Evolutionary conservation across 1,140 invertebrate species (phyloP).

Genomic region (Calephelis nemesis): DNA sequence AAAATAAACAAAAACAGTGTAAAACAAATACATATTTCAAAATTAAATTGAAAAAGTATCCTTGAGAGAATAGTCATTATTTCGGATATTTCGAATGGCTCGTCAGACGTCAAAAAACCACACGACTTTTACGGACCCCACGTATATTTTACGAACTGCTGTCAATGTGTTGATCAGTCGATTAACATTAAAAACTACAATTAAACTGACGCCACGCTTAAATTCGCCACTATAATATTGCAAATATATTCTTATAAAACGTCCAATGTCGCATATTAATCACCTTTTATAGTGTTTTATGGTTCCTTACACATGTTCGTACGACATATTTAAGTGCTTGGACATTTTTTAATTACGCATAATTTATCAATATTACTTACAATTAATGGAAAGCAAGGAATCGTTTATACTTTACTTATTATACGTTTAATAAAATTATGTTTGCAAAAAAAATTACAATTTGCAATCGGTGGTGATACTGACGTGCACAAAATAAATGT

Average conservation of each 20-base stretch:
- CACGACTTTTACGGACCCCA: conserved; percentile 67
- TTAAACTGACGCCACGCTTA: conserved; percentile 5
- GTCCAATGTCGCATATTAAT: conserved; percentile 11
- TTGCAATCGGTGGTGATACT: too few relatives aligned
- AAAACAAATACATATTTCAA: too few relatives aligned
- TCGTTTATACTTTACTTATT: not conserved
- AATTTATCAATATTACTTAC: conserved; percentile 15
- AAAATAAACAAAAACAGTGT: too few relatives aligned
- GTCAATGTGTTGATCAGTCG: conserved; percentile 46
- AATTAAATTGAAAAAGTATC: conserved; percentile 2
- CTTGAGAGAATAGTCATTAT: conserved; percentile 55
- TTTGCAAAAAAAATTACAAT: too few relatives aligned
- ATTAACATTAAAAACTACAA: conserved; percentile 17
- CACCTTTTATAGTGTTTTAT: conserved; percentile 12
- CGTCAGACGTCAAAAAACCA: conserved; percentile 66
- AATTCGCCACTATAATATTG: conserved; percentile 3
- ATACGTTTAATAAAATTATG: too few relatives aligned
- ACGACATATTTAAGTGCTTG: not conserved
- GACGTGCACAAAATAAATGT: too few relatives aligned
- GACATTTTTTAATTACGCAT: conserved; percentile 4
- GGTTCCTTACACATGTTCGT: not conserved
- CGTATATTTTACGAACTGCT: conserved; percentile 52
- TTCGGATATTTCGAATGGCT: conserved; percentile 55
- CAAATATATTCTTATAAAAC: conserved; percentile 11
- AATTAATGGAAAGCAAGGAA: not conserved